Evolutionary conservation across 2,888 invertebrate species (phyloP).

Genomic region (Chrysina gloriosa): DNA sequence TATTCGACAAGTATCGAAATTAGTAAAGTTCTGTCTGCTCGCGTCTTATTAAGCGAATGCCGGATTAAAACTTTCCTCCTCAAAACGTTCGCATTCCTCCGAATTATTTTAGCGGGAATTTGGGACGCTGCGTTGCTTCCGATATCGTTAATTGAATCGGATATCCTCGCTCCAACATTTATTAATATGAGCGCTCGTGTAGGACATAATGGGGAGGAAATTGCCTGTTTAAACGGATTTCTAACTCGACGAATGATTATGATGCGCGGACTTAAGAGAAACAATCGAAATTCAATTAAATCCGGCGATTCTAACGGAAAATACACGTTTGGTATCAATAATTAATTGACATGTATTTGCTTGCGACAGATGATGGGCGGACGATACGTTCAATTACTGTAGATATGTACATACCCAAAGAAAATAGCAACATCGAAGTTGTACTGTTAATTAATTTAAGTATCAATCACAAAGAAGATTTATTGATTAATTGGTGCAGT

Average conservation of each 20-base stretch:
- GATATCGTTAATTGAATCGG: background rate
- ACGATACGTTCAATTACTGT: too few relatives aligned
- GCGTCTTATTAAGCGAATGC: background rate
- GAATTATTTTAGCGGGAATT: background rate
- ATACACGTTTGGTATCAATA: background rate
- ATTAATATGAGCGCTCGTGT: background rate
- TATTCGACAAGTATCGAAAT: background rate
- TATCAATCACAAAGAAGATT: too few relatives aligned
- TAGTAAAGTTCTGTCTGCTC: background rate
- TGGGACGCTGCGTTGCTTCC: background rate
- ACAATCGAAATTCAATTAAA: slow-evolving; percentile 17
- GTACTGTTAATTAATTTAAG: too few relatives aligned
- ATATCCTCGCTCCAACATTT: background rate
- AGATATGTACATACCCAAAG: too few relatives aligned
- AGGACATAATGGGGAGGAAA: slow-evolving; percentile 5
- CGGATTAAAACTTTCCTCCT: background rate
- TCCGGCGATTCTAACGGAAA: background rate
- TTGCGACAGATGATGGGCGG: background rate
- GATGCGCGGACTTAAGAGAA: background rate
- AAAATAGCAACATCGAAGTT: too few relatives aligned
- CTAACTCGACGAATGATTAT: background rate
- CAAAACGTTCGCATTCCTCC: too few relatives aligned
- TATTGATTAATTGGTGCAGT: too few relatives aligned
- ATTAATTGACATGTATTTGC: background rate
- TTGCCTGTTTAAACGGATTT: background rate